phyloP scores from a whole-genome alignment of 2,113 vertebrate genomes.

The Ranitomeya imitator region DNA sequence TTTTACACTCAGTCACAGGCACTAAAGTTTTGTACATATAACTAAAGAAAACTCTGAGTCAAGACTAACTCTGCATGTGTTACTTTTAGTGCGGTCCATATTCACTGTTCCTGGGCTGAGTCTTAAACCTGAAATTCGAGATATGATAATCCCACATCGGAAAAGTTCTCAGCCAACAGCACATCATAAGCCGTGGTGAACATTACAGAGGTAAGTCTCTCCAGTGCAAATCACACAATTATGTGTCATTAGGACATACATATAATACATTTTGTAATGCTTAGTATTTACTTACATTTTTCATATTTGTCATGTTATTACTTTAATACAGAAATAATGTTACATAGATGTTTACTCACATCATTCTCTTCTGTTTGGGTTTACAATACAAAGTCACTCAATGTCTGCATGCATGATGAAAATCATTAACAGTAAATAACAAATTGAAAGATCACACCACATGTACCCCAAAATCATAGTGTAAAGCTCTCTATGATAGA shows the following conservation, averaged over 20 bases:
- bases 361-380: no score
- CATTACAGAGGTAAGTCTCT: conserved; percentile 33
- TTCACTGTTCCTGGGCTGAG: conserved; percentile 82
- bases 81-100: conserved; percentile 78
- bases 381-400: no score
- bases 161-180: conserved; percentile 65
- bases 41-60: background rate
- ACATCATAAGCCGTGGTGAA: conserved; percentile 78
- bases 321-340: no score
- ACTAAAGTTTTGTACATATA: background rate
- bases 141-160: conserved; percentile 74
- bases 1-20: background rate
- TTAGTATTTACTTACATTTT: background rate
- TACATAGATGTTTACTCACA: no score
- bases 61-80: background rate
- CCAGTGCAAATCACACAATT: background rate
- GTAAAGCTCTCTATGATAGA: no score
- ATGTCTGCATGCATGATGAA: no score
- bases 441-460: no score
- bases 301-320: no score
- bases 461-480: no score
- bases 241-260: background rate
- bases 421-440: no score
- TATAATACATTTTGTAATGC: background rate
- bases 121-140: conserved; percentile 82